Evolutionary conservation across 2,888 invertebrate species (phyloP), one percentile per base, ranked within the genome.

Genomic region (Cheilosia vernalis): DNA sequence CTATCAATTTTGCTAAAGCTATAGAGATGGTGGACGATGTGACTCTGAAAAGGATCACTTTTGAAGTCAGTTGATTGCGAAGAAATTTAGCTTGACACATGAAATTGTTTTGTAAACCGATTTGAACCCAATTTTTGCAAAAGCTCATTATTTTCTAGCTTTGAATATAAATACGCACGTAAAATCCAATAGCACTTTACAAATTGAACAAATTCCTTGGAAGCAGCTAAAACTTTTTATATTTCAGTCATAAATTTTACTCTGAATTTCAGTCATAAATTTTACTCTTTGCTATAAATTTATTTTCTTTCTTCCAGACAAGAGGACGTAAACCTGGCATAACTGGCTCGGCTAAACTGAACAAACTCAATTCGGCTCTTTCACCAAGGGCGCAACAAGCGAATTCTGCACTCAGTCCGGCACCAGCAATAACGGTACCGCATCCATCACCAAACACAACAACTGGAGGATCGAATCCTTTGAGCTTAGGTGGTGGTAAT

Each of bases 401-500:
- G 88, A 88, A 89, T 80, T 88, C 89, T 61, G 88, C 89, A 40
- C 80, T 91, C 82, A 91, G 91, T 89, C 91, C 91, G 87, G 88
- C 88, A 87, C 88, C 90, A 79, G 88, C 89, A 88, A 88, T 90
- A 87, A 88, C 89, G 87, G 88, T 90, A 90, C 90, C 91, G 83
- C 91, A 91, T 89, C 90, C 89, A 88, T 91, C 92, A 88, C 91
- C 91, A 89, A 90, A 90, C 89, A 90, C 91, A 63, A 90, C 89
- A 89, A 88, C 89, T 77, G 37, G 84, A 24, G 81, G 51, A 44
- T 21, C 85, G 67, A 85, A 85, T 81, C 76, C 76, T 17, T 77
- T 85, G 13, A 85, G 76, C 81, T 85, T 85, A 67, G 85, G 85
- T 77, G 80, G 81, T 67, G 72, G 72, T 72, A 85, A 81, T 77